Conservation (phyloP, 2,797 vertebrate species). For the Hypotaenidia philippensis region DNA sequence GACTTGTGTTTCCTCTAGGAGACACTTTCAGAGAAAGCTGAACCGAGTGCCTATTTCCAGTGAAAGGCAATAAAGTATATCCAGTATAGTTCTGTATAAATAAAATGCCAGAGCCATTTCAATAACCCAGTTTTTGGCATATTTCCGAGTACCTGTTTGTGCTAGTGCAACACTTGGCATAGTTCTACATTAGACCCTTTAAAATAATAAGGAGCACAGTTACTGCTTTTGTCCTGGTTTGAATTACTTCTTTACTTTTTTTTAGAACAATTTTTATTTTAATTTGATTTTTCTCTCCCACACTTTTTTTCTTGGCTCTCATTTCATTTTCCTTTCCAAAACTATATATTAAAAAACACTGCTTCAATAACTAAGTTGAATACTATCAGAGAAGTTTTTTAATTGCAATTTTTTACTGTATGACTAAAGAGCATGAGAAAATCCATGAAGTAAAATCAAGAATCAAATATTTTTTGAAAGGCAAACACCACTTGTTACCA, state of each 20-base stretch:
- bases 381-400: background rate
- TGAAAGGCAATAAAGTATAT: background rate
- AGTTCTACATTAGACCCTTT: background rate
- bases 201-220: background rate
- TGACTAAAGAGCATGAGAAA: background rate
- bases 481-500: background rate
- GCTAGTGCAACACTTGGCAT: background rate
- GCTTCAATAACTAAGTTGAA: background rate
- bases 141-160: background rate
- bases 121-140: background rate
- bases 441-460: background rate
- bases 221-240: background rate
- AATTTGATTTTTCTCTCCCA: background rate
- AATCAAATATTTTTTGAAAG: background rate
- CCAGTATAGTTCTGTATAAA: background rate
- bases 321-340: background rate
- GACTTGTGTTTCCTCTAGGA: background rate
- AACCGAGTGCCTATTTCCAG: background rate
- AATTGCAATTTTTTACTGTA: background rate
- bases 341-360: background rate
- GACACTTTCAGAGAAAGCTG: background rate
- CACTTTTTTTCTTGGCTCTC: background rate
- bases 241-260: accelerated
- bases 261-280: background rate
- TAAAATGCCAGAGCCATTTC: background rate